Evolutionary conservation across 2,797 vertebrate genomes (phyloP).

Genomic region (Notamacropus eugenii): DNA sequence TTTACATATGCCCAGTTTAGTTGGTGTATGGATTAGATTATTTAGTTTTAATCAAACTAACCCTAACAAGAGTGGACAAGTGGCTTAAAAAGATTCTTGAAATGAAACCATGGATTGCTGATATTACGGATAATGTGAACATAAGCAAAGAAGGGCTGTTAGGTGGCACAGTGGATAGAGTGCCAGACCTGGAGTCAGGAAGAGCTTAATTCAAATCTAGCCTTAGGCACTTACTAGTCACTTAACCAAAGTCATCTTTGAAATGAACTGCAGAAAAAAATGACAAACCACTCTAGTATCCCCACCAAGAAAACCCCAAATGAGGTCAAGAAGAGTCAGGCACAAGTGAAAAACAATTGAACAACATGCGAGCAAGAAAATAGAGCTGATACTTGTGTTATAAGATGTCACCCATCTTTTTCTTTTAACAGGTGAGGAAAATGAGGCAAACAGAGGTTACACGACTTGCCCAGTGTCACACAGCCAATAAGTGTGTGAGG

Average conservation of each 20-base stretch:
- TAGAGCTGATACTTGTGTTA: not conserved
- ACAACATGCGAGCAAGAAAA: not conserved
- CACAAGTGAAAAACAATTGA: not conserved
- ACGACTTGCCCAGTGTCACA: too few relatives aligned
- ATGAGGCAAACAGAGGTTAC: not conserved
- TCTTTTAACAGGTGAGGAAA: not conserved
- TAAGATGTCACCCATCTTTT: not conserved
- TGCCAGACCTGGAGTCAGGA: not conserved
- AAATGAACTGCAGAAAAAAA: not conserved
- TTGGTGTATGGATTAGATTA: not conserved
- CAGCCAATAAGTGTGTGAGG: not conserved
- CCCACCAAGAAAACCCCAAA: not conserved
- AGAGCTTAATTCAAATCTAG: not conserved
- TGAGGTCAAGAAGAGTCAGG: not conserved
- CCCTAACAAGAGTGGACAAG: not conserved
- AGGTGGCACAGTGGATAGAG: not conserved
- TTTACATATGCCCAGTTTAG: not conserved
- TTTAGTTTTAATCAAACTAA: not conserved
- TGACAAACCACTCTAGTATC: not conserved
- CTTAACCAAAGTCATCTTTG: not conserved
- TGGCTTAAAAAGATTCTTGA: not conserved
- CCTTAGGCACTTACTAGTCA: not conserved
- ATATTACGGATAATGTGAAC: not conserved
- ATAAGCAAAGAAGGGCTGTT: not conserved
- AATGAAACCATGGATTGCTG: not conserved